Evolutionary conservation across 2,888 invertebrate genomes (phyloP).

Genomic region (Plemyria rubiginata): DNA sequence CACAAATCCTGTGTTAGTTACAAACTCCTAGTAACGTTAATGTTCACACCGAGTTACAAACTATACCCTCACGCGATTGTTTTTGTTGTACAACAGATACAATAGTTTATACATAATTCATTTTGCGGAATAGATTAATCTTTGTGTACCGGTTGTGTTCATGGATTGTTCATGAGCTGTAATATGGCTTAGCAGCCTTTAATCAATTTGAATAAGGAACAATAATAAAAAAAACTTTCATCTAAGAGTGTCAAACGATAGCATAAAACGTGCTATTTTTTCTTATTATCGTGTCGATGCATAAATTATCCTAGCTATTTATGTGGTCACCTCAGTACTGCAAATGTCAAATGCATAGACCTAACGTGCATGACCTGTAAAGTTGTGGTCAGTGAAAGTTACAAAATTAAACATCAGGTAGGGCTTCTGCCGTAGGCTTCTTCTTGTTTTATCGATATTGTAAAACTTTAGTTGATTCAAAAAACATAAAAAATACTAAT

Average conservation of each 20-base stretch:
- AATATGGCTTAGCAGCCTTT: background rate
- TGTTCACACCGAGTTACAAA: conserved; percentile 40
- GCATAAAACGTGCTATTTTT: too few relatives aligned
- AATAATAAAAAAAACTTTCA: background rate
- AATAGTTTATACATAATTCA: conserved; percentile 59
- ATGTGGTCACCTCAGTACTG: too few relatives aligned
- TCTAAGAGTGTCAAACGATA: background rate
- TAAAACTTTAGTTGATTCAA: too few relatives aligned
- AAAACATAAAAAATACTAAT: too few relatives aligned
- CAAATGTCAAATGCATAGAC: too few relatives aligned
- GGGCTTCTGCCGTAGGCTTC: too few relatives aligned
- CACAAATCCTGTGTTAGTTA: conserved; percentile 27
- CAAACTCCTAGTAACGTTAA: conserved; percentile 29
- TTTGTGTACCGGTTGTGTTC: conserved; percentile 35
- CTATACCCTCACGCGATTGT: conserved; percentile 43
- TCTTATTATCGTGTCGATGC: too few relatives aligned
- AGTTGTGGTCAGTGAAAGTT: too few relatives aligned
- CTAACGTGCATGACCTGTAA: too few relatives aligned
- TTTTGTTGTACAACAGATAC: conserved; percentile 51
- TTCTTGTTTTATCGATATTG: too few relatives aligned
- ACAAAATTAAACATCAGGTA: too few relatives aligned
- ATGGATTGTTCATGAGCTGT: conserved; percentile 11
- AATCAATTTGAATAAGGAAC: background rate
- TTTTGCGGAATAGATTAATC: conserved; percentile 53
- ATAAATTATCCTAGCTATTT: too few relatives aligned